These are phyloP conservation scores for Rynchops niger DNA, from an alignment of 2,113 vertebrate species.

Conservation along the genomic window DNA sequence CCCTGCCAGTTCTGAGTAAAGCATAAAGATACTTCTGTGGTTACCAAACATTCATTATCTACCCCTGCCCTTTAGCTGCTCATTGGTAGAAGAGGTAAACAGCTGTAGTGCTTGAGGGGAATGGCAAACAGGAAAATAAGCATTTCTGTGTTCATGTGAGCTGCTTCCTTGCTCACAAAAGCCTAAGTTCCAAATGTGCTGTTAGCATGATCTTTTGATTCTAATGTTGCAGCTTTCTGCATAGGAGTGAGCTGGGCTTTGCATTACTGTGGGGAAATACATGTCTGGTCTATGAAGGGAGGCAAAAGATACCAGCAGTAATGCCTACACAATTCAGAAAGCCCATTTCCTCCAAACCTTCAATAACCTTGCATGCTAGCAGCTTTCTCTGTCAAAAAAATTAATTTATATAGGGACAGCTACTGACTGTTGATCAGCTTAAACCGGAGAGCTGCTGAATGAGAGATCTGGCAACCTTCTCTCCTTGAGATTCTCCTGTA, in stretches of 20 bases:
- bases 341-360: neutral
- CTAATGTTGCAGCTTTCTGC: neutral
- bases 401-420: neutral
- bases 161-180: neutral
- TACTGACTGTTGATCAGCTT: neutral
- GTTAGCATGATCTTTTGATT: neutral
- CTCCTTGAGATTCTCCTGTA: neutral
- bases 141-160: neutral
- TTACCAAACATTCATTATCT: neutral
- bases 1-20: neutral
- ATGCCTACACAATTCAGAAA: neutral
- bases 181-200: neutral
- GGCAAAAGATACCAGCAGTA: neutral
- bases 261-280: neutral
- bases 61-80: neutral
- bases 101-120: neutral
- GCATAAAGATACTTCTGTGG: neutral
- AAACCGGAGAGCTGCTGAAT: neutral
- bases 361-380: neutral
- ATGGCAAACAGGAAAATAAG: neutral
- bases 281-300: neutral
- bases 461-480: neutral
- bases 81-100: neutral
- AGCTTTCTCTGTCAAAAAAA: neutral
- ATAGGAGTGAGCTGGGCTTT: neutral